Percentiles rank a stretch among this genome's conserved stretches.
Conservation (phyloP, 2,797 vertebrate genomes). For the Tolypeutes matacus region DNA sequence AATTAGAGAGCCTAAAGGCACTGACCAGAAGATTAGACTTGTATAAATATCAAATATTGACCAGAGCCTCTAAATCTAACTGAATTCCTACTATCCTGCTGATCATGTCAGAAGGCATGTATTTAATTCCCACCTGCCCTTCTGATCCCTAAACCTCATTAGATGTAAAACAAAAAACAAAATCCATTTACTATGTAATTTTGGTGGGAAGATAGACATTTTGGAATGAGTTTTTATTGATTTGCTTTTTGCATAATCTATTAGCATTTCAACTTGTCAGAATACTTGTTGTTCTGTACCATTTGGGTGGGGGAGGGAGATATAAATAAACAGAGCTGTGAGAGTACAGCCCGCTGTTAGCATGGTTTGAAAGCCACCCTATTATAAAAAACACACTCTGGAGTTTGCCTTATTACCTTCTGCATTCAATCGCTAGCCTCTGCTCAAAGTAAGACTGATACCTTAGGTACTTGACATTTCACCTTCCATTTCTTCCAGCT, state of each 20-base stretch:
- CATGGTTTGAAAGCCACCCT: constrained; percentile 20
- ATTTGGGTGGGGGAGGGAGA: constrained; percentile 3
- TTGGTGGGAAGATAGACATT: constrained; percentile 44
- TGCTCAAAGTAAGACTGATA: constrained; percentile 49
- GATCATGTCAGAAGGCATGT: background rate
- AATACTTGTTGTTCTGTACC: constrained; percentile 67
- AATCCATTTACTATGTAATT: constrained; percentile 22
- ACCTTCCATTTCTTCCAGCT: constrained; percentile 51
- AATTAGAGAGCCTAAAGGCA: constrained; percentile 72
- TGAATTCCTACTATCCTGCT: background rate
- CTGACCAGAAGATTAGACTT: constrained; percentile 78
- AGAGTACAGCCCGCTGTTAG: constrained; percentile 47
- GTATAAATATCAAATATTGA: constrained; percentile 76
- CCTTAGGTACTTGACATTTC: constrained; percentile 58
- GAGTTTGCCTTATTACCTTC: constrained; percentile 54
- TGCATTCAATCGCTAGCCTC: constrained; percentile 33
- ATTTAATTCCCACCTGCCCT: background rate
- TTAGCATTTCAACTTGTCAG: constrained; percentile 73
- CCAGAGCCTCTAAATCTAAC: constrained; percentile 59
- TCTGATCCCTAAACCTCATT: constrained; percentile 46
- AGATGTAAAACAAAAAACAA: background rate
- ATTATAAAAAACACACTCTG: constrained; percentile 58
- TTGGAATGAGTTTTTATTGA: constrained; percentile 59
- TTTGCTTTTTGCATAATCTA: constrained; percentile 50
- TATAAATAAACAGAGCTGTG: constrained; percentile 74